Conservation (phyloP, 2,113 vertebrate species). For the Blennius ocellaris region DNA sequence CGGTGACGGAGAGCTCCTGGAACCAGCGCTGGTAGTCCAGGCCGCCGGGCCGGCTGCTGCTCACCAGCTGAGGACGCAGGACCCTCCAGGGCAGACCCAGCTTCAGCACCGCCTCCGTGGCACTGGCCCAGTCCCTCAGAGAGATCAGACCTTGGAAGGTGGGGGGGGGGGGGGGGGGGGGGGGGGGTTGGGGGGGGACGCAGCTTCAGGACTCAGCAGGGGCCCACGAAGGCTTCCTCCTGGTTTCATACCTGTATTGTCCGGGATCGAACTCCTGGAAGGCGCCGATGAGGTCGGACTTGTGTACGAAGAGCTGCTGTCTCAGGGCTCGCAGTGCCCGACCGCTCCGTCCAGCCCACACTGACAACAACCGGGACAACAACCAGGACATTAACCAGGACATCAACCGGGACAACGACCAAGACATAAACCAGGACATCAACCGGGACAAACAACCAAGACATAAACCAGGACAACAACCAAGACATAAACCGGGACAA, state of each 20-base stretch:
- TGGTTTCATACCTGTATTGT: constrained; percentile 75
- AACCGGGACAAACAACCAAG: too few species aligned
- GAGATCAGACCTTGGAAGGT: constrained; percentile 79
- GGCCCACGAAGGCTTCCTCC: too few species aligned
- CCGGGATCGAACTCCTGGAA: constrained; percentile 77
- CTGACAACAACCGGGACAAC: too few species aligned
- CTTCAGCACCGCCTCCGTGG: constrained; percentile 85
- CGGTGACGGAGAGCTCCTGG: constrained; percentile 73
- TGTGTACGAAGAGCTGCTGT: constrained; percentile 82
- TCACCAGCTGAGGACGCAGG: constrained; percentile 86
- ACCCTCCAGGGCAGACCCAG: constrained; percentile 92
- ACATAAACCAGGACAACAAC: too few species aligned
- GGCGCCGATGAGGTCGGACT: constrained; percentile 80
- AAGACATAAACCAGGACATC: too few species aligned
- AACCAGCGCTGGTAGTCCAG: constrained; percentile 82
- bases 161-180: too few species aligned
- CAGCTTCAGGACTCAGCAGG: too few species aligned
- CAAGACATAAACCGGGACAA: too few species aligned
- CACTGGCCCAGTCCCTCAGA: constrained; percentile 87
- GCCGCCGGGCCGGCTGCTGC: constrained; percentile 54
- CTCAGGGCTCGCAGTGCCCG: constrained; percentile 81
- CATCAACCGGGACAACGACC: too few species aligned
- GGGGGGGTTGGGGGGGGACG: constrained; percentile 31
- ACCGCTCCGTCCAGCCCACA: constrained; percentile 79
- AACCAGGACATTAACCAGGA: too few species aligned